Conservation (phyloP, 1,140 invertebrate species). For the Linepithema humile region DNA sequence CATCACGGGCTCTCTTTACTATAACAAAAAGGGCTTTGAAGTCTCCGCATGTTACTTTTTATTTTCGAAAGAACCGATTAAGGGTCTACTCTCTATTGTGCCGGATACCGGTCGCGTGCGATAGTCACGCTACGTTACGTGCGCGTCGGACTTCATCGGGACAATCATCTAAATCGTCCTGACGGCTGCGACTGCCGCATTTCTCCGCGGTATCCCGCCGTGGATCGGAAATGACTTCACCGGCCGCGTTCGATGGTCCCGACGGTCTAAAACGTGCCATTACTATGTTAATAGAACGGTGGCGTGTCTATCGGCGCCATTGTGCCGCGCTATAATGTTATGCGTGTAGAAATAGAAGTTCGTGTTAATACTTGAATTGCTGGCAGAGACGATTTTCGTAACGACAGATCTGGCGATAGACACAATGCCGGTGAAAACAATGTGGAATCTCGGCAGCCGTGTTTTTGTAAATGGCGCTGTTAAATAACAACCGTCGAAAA, state of each 20-base stretch:
- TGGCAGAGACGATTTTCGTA: constrained; percentile 17
- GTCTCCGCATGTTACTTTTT: constrained; percentile 38
- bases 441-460: background rate
- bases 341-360: constrained; percentile 1
- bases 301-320: constrained; percentile 44
- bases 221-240: constrained; percentile 45
- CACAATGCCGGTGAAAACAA: constrained; percentile 23
- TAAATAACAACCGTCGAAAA: constrained; percentile 8
- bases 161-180: constrained; percentile 79
- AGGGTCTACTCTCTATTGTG: constrained; percentile 65
- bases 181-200: constrained; percentile 68
- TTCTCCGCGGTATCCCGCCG: constrained; percentile 17
- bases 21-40: constrained; percentile 52
- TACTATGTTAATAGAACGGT: constrained; percentile 55
- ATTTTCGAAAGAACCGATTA: constrained; percentile 75
- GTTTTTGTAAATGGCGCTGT: background rate
- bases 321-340: constrained; percentile 36
- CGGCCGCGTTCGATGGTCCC: background rate
- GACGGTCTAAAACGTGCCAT: constrained; percentile 40
- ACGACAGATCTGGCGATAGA: constrained; percentile 27
- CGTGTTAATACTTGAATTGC: background rate
- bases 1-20: constrained; percentile 49
- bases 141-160: constrained; percentile 52
- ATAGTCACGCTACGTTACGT: constrained; percentile 77
- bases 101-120: constrained; percentile 74